Conservation (phyloP, 2,113 vertebrate species). For the Thymallus thymallus region DNA sequence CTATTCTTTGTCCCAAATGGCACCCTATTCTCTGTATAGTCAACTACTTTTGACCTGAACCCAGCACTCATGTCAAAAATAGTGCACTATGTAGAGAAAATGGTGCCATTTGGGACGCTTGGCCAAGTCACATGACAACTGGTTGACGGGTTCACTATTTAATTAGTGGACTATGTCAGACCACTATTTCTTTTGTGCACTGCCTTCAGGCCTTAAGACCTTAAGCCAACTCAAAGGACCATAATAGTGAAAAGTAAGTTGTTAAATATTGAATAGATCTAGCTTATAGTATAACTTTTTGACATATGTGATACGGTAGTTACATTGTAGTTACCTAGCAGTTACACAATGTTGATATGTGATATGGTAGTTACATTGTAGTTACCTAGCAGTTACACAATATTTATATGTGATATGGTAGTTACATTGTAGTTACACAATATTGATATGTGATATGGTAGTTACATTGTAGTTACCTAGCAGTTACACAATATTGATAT, state of each 20-base stretch:
- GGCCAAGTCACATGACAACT: slow-evolving; percentile 48
- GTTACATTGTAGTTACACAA: background rate
- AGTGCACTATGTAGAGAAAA: no score
- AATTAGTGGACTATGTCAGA: slow-evolving; percentile 54
- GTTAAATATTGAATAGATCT: no score
- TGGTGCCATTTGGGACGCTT: slow-evolving; percentile 3
- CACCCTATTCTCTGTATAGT: no score
- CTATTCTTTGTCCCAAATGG: background rate
- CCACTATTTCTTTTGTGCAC: background rate
- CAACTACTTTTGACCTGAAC: no score
- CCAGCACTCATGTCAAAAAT: no score
- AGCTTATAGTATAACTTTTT: no score
- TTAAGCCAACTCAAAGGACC: no score
- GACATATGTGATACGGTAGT: background rate
- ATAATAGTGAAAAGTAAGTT: no score
- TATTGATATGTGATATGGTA: background rate
- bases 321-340: background rate
- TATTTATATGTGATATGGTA: background rate
- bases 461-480: background rate
- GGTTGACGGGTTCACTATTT: slow-evolving; percentile 48
- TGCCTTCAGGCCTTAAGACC: no score
- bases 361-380: background rate
- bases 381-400: no score
- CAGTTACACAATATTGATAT: no score
- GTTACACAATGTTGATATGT: background rate